Evolutionary conservation across 2,888 invertebrate genomes (phyloP).

Genomic region (Eristalinus sepulchralis): DNA sequence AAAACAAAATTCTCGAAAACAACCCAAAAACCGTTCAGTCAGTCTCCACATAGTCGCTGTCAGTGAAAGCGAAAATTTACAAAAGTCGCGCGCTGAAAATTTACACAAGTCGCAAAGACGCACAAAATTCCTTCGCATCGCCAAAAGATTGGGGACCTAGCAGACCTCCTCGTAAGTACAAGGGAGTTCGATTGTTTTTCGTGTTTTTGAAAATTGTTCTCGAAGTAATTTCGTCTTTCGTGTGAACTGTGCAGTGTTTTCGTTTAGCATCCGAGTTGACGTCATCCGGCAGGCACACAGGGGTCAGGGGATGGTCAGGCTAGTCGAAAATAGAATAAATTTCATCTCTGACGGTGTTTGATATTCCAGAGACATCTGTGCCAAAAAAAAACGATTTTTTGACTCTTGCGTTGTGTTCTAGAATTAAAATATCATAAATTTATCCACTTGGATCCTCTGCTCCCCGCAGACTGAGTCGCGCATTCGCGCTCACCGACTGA

Average conservation of each 20-base stretch:
- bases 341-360: conserved; percentile 23
- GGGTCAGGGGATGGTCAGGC: not conserved
- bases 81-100: not conserved
- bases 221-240: not conserved
- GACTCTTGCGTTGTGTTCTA: not conserved
- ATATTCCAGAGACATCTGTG: conserved; percentile 60
- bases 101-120: not conserved
- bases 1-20: not conserved
- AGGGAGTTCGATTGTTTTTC: not conserved
- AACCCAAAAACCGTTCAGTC: conserved; percentile 18
- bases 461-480: not conserved
- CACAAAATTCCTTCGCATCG: not conserved
- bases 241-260: conserved; percentile 22
- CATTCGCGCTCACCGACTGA: not conserved
- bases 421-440: not conserved
- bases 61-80: conserved; percentile 60
- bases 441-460: not conserved
- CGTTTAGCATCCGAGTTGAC: conserved; percentile 33
- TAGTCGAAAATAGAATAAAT: conserved; percentile 38
- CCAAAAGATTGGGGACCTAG: not conserved
- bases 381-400: conserved; percentile 21
- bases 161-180: not conserved
- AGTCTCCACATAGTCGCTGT: conserved; percentile 24
- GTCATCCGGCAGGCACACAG: conserved; percentile 3
- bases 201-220: not conserved